Evolutionary conservation across 2,797 vertebrate species (phyloP).

Genomic region (Falco concolor): DNA sequence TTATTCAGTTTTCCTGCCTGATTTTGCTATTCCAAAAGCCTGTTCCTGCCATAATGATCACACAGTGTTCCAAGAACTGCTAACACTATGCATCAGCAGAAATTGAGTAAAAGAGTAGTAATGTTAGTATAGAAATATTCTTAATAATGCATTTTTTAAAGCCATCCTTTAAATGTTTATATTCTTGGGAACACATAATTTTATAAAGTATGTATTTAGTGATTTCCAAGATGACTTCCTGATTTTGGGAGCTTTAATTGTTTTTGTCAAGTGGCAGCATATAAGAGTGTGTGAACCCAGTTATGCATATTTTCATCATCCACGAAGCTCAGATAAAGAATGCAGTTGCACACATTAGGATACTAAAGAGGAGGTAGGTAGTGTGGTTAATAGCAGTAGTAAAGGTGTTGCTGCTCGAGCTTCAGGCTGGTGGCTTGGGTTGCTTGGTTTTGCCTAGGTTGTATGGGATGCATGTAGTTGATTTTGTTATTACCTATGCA

Average conservation of each 20-base stretch:
- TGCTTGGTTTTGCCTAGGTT: not conserved
- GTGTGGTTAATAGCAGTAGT: not conserved
- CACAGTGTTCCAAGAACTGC: not conserved
- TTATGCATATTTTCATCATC: not conserved
- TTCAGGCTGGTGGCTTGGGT: not conserved
- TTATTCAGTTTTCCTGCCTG: not conserved
- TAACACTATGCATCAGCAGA: not conserved
- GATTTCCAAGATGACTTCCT: not conserved
- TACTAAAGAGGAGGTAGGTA: not conserved
- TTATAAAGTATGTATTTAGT: not conserved
- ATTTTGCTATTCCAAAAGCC: not conserved
- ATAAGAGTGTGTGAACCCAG: not conserved
- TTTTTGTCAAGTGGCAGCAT: not conserved
- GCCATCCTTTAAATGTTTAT: not conserved
- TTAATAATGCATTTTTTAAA: not conserved
- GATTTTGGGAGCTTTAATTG: not conserved
- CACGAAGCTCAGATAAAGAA: not conserved
- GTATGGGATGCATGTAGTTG: not conserved
- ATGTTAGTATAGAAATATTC: not conserved
- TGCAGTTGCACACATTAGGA: rapidly evolving
- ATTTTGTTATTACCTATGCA: not conserved
- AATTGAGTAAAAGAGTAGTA: not conserved
- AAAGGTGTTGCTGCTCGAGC: not conserved
- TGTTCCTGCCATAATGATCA: not conserved
- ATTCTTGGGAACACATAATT: not conserved